Conservation (phyloP, 2,113 vertebrate genomes). For the Rousettus leschenaultii region DNA sequence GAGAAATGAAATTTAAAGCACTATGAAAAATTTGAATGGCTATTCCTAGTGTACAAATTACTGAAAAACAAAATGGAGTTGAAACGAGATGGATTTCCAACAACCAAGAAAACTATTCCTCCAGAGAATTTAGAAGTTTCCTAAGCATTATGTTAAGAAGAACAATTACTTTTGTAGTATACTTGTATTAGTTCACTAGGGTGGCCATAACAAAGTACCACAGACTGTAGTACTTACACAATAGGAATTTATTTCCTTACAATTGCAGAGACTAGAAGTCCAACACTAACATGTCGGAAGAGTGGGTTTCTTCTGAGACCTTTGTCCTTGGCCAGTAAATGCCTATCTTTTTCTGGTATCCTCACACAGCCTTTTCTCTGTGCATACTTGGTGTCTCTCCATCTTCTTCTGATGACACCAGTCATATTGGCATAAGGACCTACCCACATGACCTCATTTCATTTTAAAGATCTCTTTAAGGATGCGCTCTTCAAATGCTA, state of each 20-base stretch:
- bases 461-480: neutral
- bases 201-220: neutral
- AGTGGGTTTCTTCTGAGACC: neutral
- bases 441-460: neutral
- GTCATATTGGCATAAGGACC: neutral
- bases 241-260: neutral
- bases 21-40: slow-evolving; percentile 46
- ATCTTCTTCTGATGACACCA: neutral
- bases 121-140: slow-evolving; percentile 21
- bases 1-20: slow-evolving; percentile 58
- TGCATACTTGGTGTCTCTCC: neutral
- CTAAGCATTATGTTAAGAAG: neutral
- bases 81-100: slow-evolving; percentile 39
- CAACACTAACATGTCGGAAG: neutral
- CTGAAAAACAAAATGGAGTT: neutral
- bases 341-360: neutral
- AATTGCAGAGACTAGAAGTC: neutral
- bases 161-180: neutral
- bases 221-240: neutral
- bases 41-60: slow-evolving; percentile 37
- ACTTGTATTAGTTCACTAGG: neutral
- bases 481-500: neutral
- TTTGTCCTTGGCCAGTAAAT: neutral
- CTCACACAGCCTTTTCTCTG: neutral
- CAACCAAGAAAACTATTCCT: slow-evolving; percentile 13